Percentiles rank a stretch among this genome's conserved stretches.
These are phyloP conservation scores for Pagetopsis macropterus DNA, from an alignment of 2,797 vertebrate species.

Conservation along the genomic window DNA sequence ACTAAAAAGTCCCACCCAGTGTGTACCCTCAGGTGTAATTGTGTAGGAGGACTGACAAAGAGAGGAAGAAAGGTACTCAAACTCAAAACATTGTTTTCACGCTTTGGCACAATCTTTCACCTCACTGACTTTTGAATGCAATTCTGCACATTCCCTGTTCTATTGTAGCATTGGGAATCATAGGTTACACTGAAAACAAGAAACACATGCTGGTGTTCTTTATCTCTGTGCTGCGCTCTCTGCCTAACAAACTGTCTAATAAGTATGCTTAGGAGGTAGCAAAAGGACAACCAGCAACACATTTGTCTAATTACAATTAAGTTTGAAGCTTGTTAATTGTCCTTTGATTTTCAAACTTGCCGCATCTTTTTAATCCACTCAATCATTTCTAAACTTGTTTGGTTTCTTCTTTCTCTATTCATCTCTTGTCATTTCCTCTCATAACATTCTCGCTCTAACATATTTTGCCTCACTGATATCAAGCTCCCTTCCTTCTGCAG, in stretches of 20 bases:
- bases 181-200: conserved; percentile 55
- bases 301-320: conserved; percentile 58
- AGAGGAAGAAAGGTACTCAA: conserved; percentile 28
- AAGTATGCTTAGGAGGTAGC: conserved; percentile 43
- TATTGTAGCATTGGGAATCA: conserved; percentile 40
- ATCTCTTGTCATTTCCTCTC: background rate
- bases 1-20: background rate
- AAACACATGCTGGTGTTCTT: conserved; percentile 42
- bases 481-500: background rate
- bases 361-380: background rate
- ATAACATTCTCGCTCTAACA: background rate
- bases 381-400: background rate
- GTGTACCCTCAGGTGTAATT: conserved; percentile 2
- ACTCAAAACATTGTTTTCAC: conserved; percentile 1
- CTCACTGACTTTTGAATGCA: conserved; percentile 34
- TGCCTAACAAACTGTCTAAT: conserved; percentile 54
- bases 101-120: conserved; percentile 21
- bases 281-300: conserved; percentile 32
- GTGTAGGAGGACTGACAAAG: conserved; percentile 1
- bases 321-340: conserved; percentile 30
- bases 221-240: conserved; percentile 41
- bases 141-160: conserved; percentile 33
- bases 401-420: too few relatives aligned
- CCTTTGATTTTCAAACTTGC: conserved; percentile 8
- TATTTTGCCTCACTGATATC: background rate